These are phyloP conservation scores for Sicus ferrugineus DNA, from an alignment of 2,888 invertebrate genomes.

Conservation along the genomic window DNA sequence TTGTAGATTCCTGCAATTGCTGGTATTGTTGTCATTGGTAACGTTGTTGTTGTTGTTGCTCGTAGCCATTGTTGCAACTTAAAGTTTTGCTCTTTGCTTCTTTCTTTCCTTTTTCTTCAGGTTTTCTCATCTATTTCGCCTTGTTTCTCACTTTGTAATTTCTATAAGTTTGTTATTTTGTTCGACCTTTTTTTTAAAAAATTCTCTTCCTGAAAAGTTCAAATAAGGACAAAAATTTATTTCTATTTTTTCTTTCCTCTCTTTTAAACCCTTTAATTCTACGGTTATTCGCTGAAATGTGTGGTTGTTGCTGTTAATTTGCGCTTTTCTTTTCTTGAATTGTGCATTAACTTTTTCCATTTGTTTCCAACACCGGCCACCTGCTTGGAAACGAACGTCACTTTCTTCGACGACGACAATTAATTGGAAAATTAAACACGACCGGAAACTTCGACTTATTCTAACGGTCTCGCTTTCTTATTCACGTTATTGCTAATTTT, in stretches of 20 bases:
- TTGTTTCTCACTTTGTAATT: background rate
- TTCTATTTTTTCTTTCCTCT: slow-evolving; percentile 1
- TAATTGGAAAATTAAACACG: slow-evolving; percentile 46
- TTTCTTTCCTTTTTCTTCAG: background rate
- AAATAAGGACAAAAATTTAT: too few species aligned
- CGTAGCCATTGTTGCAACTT: slow-evolving; percentile 18
- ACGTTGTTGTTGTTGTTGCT: slow-evolving; percentile 25
- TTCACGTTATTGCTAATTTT: background rate
- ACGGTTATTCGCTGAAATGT: background rate
- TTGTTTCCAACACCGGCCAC: too few species aligned
- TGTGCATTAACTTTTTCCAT: too few species aligned
- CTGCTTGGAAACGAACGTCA: slow-evolving; percentile 42
- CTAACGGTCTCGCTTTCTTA: slow-evolving; percentile 40
- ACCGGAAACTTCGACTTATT: slow-evolving; percentile 44
- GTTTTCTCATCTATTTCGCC: background rate
- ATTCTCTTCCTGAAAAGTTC: too few species aligned
- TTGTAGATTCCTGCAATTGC: slow-evolving; percentile 15
- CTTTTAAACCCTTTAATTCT: background rate
- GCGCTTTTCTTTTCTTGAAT: too few species aligned
- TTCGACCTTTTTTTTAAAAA: too few species aligned
- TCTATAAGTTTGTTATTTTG: background rate
- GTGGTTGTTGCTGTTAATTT: slow-evolving; percentile 30
- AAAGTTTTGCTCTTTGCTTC: slow-evolving; percentile 1
- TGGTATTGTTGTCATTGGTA: background rate
- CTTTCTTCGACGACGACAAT: slow-evolving; percentile 38